Evolutionary conservation across 2,797 vertebrate species (phyloP), one percentile per base, ranked within the genome.

Genomic region (Crenuchus spilurus): DNA sequence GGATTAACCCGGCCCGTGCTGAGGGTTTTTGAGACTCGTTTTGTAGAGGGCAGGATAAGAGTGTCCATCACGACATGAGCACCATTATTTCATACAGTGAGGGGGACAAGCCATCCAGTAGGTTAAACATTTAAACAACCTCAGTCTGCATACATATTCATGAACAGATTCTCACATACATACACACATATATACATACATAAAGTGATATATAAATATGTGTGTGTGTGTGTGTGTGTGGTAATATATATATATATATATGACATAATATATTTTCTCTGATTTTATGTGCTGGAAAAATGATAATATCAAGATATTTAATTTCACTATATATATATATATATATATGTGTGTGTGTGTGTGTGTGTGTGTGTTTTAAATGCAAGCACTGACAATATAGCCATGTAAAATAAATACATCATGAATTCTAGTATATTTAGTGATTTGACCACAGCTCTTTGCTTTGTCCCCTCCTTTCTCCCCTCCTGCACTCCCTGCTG

Each of bases 1-100:
- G 78, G 88, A 91, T 94, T 88, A 88, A 89, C 83, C 83, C 84
- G 89, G 88, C 90, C 86, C 87, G 89, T 86, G 90, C 69, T 81
- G 80, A 80, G 80, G 83, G 88, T 83, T 81, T 75, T 83, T 87
- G 84, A 84, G 82, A 75, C 86, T 90, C 84, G 91, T 90, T 91
- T 85, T 58, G 77, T 39, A 73, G 83, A 85, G 88, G 87, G 88
- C 87, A 87, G 39, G 42, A 67, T 42, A 75, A 20, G 46, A n/a
- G 37, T 26, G 52, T 72, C 31, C 55, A 22, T 33, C 57, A 31
- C 22, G 2, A 31, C 35, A 26, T 9, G 20, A 37, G 48, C 13
- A 1, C 35, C 35, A 26, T 16, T 41, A 26, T 24, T 41, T 41
- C 58, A 61, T 41, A 31, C 4, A 41, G 31, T 24, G 35, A 18